Base-by-base conservation (phyloP, 2,113 vertebrate genomes). In the Oncorhynchus gorbuscha region DNA sequence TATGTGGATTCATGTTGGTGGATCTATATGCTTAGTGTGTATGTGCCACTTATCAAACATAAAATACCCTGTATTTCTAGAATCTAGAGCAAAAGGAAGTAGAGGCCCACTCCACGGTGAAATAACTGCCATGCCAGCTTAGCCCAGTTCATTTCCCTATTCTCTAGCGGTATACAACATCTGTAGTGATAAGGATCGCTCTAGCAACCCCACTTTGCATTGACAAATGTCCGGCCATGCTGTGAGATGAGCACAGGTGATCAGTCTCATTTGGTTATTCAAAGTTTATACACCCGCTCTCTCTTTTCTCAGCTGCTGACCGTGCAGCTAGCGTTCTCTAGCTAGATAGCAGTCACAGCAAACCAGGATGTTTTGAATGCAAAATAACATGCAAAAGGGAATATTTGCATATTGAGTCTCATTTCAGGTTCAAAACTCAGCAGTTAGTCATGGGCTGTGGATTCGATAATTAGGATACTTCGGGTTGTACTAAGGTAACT, bases 211-310 rank as follows among this genome's bases (percentile, higher is more conserved):
- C 81, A 72, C 84, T 94, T 94, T 94, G 91, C 92, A 93, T 93
- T 76, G 20, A 78, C 51, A 83, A 85, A 86, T 77, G 78, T 14
- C 69, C 16, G 3, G 7, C 32, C 26, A 67, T 49, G 71, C 70
- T 73, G 77, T 77, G 68, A 84, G 89, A 91, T 86, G 81, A 61
- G 75, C 32, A 65, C 68, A 78, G 69, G 76, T 85, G 81, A 89
- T 80, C 78, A 85, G 24, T 74, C 71, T 84, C 39, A 93, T 93
- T 93, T 93, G 93, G 49, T 86, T 93, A 94, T 92, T 92, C 93
- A 94, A 94, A 93, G 81, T 73, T 75, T 16, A 18, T 18, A 45
- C 69, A 35, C 26, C 69, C 79, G 69, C 85, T 84, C 84, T 88
- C 77, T 80, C 83, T 82, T 77, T 76, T 82, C 83, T 74, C 66